A percentile compares a stretch with the other conserved stretches of the same genome.
phyloP scores from a whole-genome alignment of 2,113 vertebrate species.

The Vidua macroura region DNA sequence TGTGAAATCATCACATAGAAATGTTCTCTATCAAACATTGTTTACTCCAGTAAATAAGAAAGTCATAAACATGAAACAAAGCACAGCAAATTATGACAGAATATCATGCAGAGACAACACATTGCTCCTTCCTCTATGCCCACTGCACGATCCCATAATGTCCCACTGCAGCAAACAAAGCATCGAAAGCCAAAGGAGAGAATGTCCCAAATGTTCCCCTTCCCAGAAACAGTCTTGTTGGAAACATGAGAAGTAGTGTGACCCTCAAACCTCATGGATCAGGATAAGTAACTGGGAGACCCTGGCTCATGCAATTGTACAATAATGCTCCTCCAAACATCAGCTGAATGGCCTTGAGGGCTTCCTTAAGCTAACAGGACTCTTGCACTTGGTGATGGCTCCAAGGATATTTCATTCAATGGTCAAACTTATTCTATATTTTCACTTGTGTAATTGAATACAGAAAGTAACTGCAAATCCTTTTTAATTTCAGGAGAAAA shows the following conservation, averaged over 20 bases:
- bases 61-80: neutral
- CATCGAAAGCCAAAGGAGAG: neutral
- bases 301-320: neutral
- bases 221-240: neutral
- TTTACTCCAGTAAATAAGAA: neutral
- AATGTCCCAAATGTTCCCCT: neutral
- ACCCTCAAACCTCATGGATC: neutral
- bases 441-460: neutral
- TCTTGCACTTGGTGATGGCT: neutral
- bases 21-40: neutral
- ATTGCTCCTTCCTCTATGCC: neutral
- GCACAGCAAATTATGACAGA: neutral
- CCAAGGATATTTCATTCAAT: neutral
- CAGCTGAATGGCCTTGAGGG: neutral
- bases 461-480: neutral
- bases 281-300: neutral
- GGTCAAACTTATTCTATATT: neutral
- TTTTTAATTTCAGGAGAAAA: neutral
- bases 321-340: neutral
- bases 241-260: neutral
- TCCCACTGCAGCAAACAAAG: neutral
- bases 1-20: neutral
- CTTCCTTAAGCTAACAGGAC: neutral
- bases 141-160: neutral
- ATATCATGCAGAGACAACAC: rapidly evolving